phyloP scores from a whole-genome alignment of 2,113 vertebrate species.

The Hyperopisus bebe region DNA sequence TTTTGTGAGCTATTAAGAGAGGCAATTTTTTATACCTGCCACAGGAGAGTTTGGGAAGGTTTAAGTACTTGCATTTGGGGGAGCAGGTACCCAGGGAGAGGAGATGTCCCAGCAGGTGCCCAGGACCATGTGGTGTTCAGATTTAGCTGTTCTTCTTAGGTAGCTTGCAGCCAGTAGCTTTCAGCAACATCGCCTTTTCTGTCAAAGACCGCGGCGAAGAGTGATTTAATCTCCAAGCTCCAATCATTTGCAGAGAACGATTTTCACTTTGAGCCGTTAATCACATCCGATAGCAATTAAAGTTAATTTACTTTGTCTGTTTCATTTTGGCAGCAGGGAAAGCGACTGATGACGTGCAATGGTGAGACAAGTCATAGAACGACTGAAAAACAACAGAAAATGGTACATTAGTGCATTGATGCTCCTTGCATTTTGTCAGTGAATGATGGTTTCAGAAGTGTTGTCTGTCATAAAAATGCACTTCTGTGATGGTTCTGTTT shows the following conservation, averaged over 20 bases:
- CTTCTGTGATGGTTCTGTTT: neutral
- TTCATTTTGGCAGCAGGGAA: slow-evolving; percentile 7
- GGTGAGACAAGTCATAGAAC: neutral
- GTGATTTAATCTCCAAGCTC: neutral
- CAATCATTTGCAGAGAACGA: slow-evolving; percentile 3
- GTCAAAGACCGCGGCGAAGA: neutral
- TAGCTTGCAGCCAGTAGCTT: neutral
- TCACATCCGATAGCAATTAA: slow-evolving; percentile 8
- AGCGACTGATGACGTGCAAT: neutral
- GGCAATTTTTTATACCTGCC: neutral
- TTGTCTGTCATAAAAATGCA: neutral
- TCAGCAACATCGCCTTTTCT: neutral
- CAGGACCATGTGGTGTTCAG: neutral
- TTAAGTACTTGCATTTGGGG: neutral
- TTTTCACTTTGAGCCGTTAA: neutral
- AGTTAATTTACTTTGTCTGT: neutral
- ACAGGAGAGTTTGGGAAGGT: neutral
- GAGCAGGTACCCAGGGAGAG: neutral
- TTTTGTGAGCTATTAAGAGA: neutral
- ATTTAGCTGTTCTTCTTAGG: neutral
- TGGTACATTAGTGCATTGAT: neutral
- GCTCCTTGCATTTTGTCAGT: neutral
- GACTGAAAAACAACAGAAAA: too few species aligned
- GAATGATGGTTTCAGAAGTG: neutral
- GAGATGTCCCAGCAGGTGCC: neutral